phyloP scores from a whole-genome alignment of 2,113 vertebrate genomes.

The Empidonax traillii region DNA sequence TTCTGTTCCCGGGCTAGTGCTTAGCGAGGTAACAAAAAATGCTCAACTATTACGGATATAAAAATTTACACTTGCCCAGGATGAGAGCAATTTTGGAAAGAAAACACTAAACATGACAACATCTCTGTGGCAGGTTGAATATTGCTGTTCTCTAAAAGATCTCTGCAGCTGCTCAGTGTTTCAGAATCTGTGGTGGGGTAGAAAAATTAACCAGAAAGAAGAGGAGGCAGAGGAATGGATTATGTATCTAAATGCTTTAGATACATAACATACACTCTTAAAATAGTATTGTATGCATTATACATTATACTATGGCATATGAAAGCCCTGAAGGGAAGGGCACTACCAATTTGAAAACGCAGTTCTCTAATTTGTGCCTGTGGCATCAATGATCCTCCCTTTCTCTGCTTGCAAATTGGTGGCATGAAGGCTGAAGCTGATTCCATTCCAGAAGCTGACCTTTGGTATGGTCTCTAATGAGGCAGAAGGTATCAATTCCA shows the following conservation, averaged over 20 bases:
- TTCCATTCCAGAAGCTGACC: not conserved
- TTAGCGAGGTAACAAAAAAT: not conserved
- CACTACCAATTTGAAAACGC: not conserved
- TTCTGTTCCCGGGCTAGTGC: not conserved
- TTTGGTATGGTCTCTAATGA: not conserved
- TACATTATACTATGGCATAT: not conserved
- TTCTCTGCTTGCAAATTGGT: not conserved
- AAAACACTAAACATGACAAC: not conserved
- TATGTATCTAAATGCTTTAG: not conserved
- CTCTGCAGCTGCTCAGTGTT: not conserved
- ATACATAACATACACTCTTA: not conserved
- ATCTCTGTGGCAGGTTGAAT: not conserved
- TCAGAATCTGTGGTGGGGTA: not conserved
- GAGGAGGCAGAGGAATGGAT: not conserved
- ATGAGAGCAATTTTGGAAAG: not conserved
- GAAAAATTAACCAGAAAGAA: not conserved
- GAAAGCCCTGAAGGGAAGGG: not conserved
- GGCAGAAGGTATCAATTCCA: conserved; percentile 1
- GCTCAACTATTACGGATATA: not conserved
- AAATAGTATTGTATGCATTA: not conserved
- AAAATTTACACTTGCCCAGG: not conserved
- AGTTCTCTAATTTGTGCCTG: not conserved
- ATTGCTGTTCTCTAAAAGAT: not conserved
- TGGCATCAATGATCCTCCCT: not conserved
- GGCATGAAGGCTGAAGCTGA: not conserved